phyloP scores from a whole-genome alignment of 1,140 invertebrate species.

The Drosophila orosa region DNA sequence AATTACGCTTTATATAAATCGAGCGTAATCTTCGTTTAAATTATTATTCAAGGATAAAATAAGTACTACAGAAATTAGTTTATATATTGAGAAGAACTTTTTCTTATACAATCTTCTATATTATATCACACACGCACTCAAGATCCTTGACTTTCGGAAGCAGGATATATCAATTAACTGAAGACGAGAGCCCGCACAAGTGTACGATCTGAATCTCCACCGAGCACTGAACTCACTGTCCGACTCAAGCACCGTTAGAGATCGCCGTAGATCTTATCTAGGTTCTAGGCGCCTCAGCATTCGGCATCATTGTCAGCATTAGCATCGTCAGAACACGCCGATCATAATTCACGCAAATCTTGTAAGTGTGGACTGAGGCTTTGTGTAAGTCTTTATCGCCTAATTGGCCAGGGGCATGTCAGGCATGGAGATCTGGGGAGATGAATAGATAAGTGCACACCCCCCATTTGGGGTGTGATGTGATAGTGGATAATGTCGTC shows the following conservation, averaged over 20 bases:
- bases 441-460: conserved; percentile 35
- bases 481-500: conserved; percentile 8
- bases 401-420: conserved; percentile 43
- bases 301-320: conserved; percentile 11
- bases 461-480: conserved; percentile 29
- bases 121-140: conserved; percentile 15
- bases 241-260: conserved; percentile 24
- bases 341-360: conserved; percentile 70
- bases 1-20: background rate
- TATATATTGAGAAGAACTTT: background rate
- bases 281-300: conserved; percentile 14
- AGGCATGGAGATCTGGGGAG: conserved; percentile 5
- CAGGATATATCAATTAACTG: conserved; percentile 29
- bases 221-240: conserved; percentile 44
- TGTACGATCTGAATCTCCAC: conserved; percentile 22
- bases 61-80: background rate
- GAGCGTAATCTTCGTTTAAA: background rate
- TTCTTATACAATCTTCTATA: background rate
- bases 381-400: conserved; percentile 45
- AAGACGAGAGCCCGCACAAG: conserved; percentile 34
- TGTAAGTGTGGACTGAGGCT: conserved; percentile 41
- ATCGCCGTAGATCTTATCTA: conserved; percentile 49
- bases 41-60: background rate
- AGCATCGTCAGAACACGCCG: conserved; percentile 4
- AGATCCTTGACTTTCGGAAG: conserved; percentile 24